Percentiles rank a stretch among this genome's conserved stretches.
These are phyloP conservation scores for Popillia japonica DNA, from an alignment of 1,140 invertebrate species.

Conservation along the genomic window DNA sequence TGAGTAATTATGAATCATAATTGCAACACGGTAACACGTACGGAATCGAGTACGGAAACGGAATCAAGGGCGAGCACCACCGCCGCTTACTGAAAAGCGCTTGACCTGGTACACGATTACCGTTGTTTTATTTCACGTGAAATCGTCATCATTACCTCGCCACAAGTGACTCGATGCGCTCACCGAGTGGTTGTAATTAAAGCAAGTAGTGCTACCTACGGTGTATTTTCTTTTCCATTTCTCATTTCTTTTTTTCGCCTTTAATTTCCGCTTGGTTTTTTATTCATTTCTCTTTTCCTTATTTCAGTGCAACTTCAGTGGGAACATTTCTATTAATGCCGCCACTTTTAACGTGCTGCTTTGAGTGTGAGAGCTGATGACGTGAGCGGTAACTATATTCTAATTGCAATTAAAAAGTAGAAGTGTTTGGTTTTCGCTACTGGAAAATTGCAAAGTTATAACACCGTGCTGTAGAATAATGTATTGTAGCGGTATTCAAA, in stretches of 20 bases:
- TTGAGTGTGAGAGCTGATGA: background rate
- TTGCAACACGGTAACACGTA: background rate
- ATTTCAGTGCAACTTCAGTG: background rate
- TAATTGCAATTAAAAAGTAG: conserved; percentile 4
- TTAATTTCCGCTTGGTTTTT: background rate
- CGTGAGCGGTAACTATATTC: background rate
- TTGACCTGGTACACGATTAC: conserved; percentile 3
- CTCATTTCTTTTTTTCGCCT: background rate
- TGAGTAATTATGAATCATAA: background rate
- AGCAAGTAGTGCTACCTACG: background rate
- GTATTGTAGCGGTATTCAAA: too few species aligned
- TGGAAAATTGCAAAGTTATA: too few species aligned
- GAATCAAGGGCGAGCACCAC: too few species aligned
- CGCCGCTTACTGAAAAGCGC: background rate
- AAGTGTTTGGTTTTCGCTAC: too few species aligned
- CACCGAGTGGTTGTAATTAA: background rate
- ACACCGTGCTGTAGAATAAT: too few species aligned
- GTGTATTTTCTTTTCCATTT: background rate
- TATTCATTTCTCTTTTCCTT: background rate
- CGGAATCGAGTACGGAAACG: too few species aligned
- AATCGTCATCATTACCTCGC: background rate
- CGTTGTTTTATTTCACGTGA: conserved; percentile 6
- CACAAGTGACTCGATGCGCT: background rate
- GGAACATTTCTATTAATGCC: background rate
- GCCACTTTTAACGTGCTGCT: background rate